These are phyloP conservation scores for Solenopsis invicta DNA, from an alignment of 1,140 invertebrate genomes.

Conservation along the genomic window DNA sequence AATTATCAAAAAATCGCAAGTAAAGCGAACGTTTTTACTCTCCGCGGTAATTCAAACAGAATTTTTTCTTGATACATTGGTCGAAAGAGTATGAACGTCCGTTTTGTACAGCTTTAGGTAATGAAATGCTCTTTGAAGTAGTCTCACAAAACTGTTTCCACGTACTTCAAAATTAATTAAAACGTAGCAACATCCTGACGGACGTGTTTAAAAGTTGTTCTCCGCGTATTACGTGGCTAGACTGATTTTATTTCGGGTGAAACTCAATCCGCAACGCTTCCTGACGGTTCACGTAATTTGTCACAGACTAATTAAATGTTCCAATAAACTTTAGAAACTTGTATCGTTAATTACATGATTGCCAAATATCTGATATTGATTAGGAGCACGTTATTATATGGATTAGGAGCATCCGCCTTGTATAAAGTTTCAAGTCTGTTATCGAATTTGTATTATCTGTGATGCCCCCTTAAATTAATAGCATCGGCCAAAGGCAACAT, in stretches of 20 bases:
- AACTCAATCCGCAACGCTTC: conserved; percentile 35
- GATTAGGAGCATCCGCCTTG: background rate
- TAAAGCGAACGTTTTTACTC: background rate
- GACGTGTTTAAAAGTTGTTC: conserved; percentile 48
- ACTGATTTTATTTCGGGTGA: conserved; percentile 41
- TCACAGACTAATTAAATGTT: conserved; percentile 63
- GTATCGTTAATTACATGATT: conserved; percentile 62
- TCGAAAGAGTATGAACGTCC: background rate
- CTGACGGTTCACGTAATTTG: conserved; percentile 29
- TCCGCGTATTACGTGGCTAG: background rate
- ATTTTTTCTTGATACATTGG: background rate
- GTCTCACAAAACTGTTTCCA: conserved; percentile 42
- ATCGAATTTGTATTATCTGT: conserved; percentile 24
- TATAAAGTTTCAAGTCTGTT: conserved; percentile 24
- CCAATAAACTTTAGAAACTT: conserved; percentile 61
- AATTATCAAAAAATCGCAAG: background rate
- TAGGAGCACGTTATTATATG: conserved; percentile 19
- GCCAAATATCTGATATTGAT: conserved; percentile 28
- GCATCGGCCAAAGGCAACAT: background rate
- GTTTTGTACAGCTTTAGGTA: conserved; percentile 10
- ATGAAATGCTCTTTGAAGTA: conserved; percentile 23
- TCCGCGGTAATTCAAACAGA: background rate
- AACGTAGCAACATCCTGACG: conserved; percentile 31
- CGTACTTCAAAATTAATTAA: conserved; percentile 50
- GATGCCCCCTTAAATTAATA: background rate